A percentile compares a stretch with the other conserved stretches of the same genome.
These are phyloP conservation scores for Aplodontia rufa DNA, from an alignment of 2,113 vertebrate genomes.

Conservation along the genomic window DNA sequence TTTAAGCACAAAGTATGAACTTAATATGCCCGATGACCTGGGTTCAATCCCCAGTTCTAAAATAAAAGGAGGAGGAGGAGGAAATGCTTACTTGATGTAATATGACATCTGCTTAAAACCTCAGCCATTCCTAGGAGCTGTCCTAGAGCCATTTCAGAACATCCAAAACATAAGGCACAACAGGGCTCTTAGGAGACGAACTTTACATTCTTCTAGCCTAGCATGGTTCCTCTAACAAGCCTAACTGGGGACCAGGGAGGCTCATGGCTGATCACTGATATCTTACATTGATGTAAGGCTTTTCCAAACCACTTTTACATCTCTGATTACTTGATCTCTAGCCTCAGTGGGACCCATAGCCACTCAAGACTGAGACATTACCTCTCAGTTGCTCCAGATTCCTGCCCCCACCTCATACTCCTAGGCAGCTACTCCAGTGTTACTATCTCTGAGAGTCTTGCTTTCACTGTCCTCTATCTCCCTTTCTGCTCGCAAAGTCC, in stretches of 20 bases:
- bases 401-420: no score
- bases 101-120: neutral
- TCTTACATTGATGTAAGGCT: neutral
- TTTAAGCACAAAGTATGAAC: no score
- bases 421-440: neutral
- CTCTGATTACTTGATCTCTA: neutral
- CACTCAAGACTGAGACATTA: neutral
- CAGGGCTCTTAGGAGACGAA: neutral
- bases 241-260: neutral
- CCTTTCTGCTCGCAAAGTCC: slow-evolving; percentile 28
- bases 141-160: slow-evolving; percentile 21
- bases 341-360: neutral
- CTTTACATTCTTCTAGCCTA: neutral
- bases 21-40: no score
- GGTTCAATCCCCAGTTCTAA: no score
- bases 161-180: neutral
- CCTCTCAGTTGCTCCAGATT: neutral
- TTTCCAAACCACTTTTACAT: neutral
- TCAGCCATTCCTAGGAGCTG: neutral
- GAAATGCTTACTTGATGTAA: no score
- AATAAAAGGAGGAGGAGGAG: no score
- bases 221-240: neutral
- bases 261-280: neutral
- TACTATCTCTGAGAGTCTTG: neutral
- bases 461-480: neutral